Conservation (phyloP, 2,888 invertebrate species). For the Eristalis intricaria region DNA sequence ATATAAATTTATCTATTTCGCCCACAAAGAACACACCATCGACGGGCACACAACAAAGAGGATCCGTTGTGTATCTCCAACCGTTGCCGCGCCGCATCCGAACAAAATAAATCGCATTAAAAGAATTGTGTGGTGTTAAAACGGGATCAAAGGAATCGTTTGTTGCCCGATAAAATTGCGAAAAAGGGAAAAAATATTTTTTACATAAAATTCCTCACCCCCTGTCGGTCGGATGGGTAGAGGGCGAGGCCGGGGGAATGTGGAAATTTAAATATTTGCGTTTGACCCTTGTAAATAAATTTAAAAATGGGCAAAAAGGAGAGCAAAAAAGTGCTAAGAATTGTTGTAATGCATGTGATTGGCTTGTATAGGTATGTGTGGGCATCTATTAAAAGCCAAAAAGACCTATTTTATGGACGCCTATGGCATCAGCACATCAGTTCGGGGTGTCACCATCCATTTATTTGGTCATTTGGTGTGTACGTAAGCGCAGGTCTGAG, state of each 20-base stretch:
- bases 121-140: conserved; percentile 54
- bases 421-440: neutral
- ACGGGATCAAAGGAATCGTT: conserved; percentile 57
- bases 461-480: conserved; percentile 35
- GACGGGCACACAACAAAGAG: neutral
- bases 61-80: neutral
- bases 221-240: neutral
- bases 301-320: conserved; percentile 3
- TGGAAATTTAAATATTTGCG: conserved; percentile 51
- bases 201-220: conserved; percentile 33
- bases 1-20: conserved; percentile 61
- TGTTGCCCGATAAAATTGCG: conserved; percentile 18
- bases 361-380: conserved; percentile 12
- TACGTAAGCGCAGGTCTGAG: conserved; percentile 27
- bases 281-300: conserved; percentile 39
- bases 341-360: conserved; percentile 1
- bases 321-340: neutral
- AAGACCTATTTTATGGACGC: conserved; percentile 20
- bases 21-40: conserved; percentile 28
- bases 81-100: neutral
- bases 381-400: conserved; percentile 27
- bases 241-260: neutral
- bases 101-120: conserved; percentile 55
- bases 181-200: conserved; percentile 19
- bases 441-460: conserved; percentile 37